Percentiles rank a stretch among this genome's conserved stretches.
phyloP scores from a whole-genome alignment of 2,888 invertebrate species.

The Aricia artaxerxes region DNA sequence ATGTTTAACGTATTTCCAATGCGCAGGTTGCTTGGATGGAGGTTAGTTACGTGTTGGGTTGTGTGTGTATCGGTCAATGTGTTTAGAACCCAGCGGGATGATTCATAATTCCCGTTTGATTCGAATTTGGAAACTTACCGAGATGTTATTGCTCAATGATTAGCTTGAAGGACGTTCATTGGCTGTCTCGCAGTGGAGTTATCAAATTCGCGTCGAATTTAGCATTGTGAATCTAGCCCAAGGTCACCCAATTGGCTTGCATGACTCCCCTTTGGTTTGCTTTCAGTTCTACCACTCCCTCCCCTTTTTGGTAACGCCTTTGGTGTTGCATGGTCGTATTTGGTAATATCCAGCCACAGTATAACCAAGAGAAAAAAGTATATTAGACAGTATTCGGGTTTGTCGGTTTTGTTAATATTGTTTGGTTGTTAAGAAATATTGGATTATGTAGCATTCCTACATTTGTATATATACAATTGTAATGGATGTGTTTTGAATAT shows the following conservation, averaged over 20 bases:
- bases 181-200: not conserved
- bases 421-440: not conserved
- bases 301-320: slow-evolving; percentile 35
- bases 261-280: slow-evolving; percentile 36
- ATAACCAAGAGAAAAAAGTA: not conserved
- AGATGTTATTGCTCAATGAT: not conserved
- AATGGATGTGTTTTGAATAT: not conserved
- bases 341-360: not conserved
- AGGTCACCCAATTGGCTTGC: slow-evolving; percentile 39
- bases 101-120: not conserved
- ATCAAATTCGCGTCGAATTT: not conserved
- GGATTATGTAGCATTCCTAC: not conserved
- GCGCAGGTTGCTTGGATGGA: slow-evolving; percentile 83
- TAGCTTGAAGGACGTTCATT: not conserved
- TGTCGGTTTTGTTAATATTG: not conserved
- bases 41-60: slow-evolving; percentile 73
- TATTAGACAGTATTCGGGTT: slow-evolving; percentile 14
- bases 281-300: slow-evolving; percentile 1
- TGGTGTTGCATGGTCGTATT: slow-evolving; percentile 41
- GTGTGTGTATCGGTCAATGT: slow-evolving; percentile 44
- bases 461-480: not conserved
- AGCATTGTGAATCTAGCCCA: not conserved
- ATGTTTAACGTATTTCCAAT: slow-evolving; percentile 58
- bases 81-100: slow-evolving; percentile 23
- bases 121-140: not conserved